Evolutionary conservation across 2,113 vertebrate genomes (phyloP), one percentile per base, ranked within the genome.

Genomic region (Platanista minor): DNA sequence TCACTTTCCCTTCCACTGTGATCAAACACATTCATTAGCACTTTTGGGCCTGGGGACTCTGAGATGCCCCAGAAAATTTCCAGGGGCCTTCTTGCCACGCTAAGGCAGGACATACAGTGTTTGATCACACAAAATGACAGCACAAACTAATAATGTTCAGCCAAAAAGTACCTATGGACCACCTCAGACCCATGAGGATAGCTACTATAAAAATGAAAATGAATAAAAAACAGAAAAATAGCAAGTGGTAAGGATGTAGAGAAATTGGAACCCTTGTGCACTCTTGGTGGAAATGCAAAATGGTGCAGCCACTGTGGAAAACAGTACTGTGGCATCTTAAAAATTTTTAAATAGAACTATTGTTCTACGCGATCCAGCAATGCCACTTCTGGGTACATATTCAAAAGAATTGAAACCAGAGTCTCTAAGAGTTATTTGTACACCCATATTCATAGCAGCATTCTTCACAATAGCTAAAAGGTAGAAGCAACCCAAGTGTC

Each of bases 311-410:
- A 9, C 64, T 36, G 7, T 43, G 46, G 54, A 21, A 61, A 88
- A 62, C 20, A 41, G 13, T 1, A 54, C 1, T 29, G 14, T 3
- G 13, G 2, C 0, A 25, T 27, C n/a, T 87, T 8, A 41, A n/a
- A 93, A 69, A 6, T 18, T 6, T 72, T 9, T 15, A 66, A 74
- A 64, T n/a, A 80, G 29, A 89, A 52, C 13, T 14, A 29, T 8
- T 54, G 54, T 54, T 7, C 17, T 25, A 10, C 7, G 13, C 25
- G 64, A 78, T 61, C 27, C 57, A 67, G n/a, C 23, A 52, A 66
- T 46, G 4, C n/a, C 14, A 11, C 9, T 80, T 74, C 23, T 62
- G 49, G 46, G 66, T 43, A 36, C 25, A 5, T 29, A 27, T 18
- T 9, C 64, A 10, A 84, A 71, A 87, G 54, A 71, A 84, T 0